Conservation (phyloP, 2,113 vertebrate species). For the Chunga burmeisteri region DNA sequence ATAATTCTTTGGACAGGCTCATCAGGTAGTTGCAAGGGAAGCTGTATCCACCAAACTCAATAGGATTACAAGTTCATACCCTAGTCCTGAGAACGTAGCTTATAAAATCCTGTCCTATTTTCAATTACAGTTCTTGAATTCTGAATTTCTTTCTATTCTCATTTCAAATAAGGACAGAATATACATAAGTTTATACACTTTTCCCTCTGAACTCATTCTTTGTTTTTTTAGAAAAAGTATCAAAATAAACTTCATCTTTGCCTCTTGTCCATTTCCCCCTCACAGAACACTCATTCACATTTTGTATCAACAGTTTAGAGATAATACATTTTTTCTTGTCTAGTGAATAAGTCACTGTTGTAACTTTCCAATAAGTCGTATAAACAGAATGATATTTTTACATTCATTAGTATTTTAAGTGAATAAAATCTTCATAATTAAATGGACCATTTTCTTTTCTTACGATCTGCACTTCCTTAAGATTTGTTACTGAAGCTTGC, state of each 20-base stretch:
- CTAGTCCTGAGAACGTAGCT: not conserved
- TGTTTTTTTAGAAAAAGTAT: not conserved
- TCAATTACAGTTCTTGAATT: not conserved
- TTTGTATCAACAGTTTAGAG: not conserved
- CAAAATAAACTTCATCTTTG: not conserved
- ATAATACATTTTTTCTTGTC: not conserved
- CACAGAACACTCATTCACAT: not conserved
- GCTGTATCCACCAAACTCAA: not conserved
- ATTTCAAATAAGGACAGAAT: not conserved
- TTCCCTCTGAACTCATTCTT: not conserved
- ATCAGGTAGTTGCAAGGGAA: not conserved
- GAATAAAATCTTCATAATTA: not conserved
- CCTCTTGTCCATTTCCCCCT: not conserved
- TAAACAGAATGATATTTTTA: not conserved
- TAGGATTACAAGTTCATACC: not conserved
- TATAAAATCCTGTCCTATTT: not conserved
- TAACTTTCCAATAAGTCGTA: not conserved
- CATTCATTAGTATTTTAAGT: not conserved
- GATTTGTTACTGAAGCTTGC: not conserved
- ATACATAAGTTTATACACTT: not conserved
- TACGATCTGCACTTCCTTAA: not conserved
- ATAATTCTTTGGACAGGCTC: not conserved
- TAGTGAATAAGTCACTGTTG: not conserved
- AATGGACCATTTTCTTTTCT: not conserved
- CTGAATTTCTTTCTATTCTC: not conserved